phyloP scores from a whole-genome alignment of 35 echinoderm and acorn worm species.

The Heliocidaris erythrogramma region DNA sequence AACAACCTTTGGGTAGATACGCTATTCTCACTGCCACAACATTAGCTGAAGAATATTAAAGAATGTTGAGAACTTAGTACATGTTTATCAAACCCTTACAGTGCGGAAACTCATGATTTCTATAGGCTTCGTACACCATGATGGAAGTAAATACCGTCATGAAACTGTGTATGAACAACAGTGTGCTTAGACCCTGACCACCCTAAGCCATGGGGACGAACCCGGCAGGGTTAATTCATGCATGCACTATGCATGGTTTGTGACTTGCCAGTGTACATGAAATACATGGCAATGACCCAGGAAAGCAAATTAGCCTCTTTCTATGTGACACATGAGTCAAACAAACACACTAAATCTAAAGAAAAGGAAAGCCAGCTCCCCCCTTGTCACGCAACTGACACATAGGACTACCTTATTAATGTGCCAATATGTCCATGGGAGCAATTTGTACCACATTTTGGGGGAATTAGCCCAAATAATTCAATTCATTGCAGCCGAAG shows the following conservation, averaged over 20 bases:
- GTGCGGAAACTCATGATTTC: too few species aligned
- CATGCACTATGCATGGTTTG: not conserved
- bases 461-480: conserved; percentile 39
- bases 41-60: too few species aligned
- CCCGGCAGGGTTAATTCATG: not conserved
- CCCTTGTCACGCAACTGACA: conserved; percentile 32
- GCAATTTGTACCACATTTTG: conserved; percentile 48
- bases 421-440: conserved; percentile 12
- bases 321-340: not conserved
- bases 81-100: too few species aligned
- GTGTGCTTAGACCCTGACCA: not conserved
- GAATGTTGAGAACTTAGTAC: too few species aligned
- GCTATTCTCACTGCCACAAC: not conserved
- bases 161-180: too few species aligned
- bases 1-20: not conserved
- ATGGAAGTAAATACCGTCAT: too few species aligned
- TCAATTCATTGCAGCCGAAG: conserved; percentile 45
- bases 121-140: too few species aligned
- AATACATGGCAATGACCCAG: not conserved
- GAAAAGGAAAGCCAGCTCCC: not conserved
- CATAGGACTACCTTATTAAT: not conserved
- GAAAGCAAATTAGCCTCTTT: not conserved
- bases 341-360: not conserved
- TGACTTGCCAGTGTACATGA: not conserved
- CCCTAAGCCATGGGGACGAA: not conserved